Base-by-base conservation (phyloP, 37 sponge, comb jelly and placozoan species). In the Spongilla lacustris region DNA sequence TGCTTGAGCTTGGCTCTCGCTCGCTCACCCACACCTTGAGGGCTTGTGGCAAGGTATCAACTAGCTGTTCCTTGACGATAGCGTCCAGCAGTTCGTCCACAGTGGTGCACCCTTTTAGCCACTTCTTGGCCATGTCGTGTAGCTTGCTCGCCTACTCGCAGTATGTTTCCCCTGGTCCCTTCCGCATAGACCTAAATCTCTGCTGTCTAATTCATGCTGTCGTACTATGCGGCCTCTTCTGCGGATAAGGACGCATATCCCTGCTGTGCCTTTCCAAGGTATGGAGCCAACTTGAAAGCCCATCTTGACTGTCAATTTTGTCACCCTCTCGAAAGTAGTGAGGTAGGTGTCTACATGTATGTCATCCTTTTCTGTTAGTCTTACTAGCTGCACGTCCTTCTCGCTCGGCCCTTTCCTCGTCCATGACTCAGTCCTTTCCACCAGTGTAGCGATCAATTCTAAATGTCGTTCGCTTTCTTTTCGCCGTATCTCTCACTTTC, bases 301-400 rank as follows among this genome's bases (percentile, higher is more conserved):
- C 83, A 82, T 33, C 35, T 29, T 23, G 23, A 46, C 48, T 23
- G 1, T 36, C 32, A 11, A 24, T 76, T 48, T 36, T 85, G 78
- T 86, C 33, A 78, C 24, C 17, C 74, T 50, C 8, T 10, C 46
- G 46, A 46, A 46, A 10, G 46, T 46, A 24, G 69, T 66, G 22
- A 86, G 72, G 37, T 78, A 86, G 17, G 80, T 14, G 73, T 32
- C 86, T n/a, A n/a, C n/a, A n/a, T n/a, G n/a, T 28, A 86, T 86
- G 34, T 86, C 80, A 37, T 79, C 86, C 25, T 31, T 29, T 3
- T 78, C 73, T 0, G 80, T 71, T 0, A 86, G 80, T 31, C 25
- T 5, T 10, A 35, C 2, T 24, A 85, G 32, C 69, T 67, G 66
- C 82, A 81, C 48, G 28, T 81, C 72, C 71, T 30, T 36, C 46